phyloP scores from a whole-genome alignment of 2,888 invertebrate species.

The Pterostichus madidus region DNA sequence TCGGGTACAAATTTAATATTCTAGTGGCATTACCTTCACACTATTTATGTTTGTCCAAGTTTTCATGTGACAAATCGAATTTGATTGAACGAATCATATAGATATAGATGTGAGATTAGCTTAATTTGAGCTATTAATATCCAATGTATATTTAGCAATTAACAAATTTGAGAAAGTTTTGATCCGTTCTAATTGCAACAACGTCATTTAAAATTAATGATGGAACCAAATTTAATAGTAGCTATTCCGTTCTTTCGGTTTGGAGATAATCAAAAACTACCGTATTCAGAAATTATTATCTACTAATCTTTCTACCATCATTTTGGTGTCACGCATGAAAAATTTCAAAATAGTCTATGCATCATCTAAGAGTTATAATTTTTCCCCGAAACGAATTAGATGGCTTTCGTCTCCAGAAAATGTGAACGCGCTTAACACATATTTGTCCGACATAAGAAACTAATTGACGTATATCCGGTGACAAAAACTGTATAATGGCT shows the following conservation, averaged over 20 bases:
- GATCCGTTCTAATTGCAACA: conserved; percentile 9
- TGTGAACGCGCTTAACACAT: conserved; percentile 52
- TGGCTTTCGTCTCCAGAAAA: conserved; percentile 11
- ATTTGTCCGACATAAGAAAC: conserved; percentile 54
- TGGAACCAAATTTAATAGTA: conserved; percentile 3
- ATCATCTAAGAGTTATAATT: conserved; percentile 27
- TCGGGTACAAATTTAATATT: too few relatives aligned
- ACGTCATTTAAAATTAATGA: conserved; percentile 34
- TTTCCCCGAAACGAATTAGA: conserved; percentile 39
- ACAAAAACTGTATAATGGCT: conserved; percentile 60
- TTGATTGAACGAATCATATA: too few relatives aligned
- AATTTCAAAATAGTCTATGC: conserved; percentile 28
- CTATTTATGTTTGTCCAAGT: too few relatives aligned
- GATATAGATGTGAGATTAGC: too few relatives aligned
- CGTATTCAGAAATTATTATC: conserved; percentile 43
- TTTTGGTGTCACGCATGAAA: conserved; percentile 48
- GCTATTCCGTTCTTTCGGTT: conserved; percentile 29
- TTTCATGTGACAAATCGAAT: too few relatives aligned
- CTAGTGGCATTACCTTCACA: too few relatives aligned
- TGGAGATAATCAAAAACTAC: conserved; percentile 43
- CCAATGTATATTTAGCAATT: not conserved
- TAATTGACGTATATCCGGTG: conserved; percentile 64
- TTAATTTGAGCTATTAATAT: too few relatives aligned
- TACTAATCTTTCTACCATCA: conserved; percentile 42
- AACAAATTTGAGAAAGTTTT: conserved; percentile 22